phyloP scores from a whole-genome alignment of 2,113 vertebrate species.

The Myrmophylax atrothorax region DNA sequence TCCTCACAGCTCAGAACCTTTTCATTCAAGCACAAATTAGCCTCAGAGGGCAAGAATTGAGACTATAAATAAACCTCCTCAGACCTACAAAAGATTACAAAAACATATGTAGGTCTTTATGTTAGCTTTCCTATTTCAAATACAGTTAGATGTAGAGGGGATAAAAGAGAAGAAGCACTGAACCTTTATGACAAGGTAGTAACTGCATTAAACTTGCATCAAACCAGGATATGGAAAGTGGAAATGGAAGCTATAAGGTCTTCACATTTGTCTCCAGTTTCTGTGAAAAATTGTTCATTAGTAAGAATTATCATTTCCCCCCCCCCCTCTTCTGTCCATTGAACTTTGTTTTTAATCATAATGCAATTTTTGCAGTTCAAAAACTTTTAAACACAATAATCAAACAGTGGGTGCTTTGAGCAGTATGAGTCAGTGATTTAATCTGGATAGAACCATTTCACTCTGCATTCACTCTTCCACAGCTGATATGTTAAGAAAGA shows the following conservation, averaged over 20 bases:
- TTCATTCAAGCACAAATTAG: background rate
- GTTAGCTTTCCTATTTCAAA: background rate
- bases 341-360: background rate
- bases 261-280: background rate
- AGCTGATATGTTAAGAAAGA: background rate
- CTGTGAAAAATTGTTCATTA: background rate
- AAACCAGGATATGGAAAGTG: background rate
- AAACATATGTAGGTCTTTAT: background rate
- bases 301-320: background rate
- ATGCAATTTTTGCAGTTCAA: background rate
- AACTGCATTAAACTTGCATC: background rate
- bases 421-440: background rate
- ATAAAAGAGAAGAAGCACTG: background rate
- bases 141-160: background rate
- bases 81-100: background rate
- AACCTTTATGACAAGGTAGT: background rate
- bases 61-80: background rate
- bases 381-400: background rate
- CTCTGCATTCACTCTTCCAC: background rate
- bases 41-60: background rate
- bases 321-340: background rate
- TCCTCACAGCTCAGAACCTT: background rate
- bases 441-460: background rate
- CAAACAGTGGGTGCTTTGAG: background rate
- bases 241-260: background rate